Base-by-base conservation (phyloP, 2,888 invertebrate species). In the Caenorhabditis panamensis region DNA sequence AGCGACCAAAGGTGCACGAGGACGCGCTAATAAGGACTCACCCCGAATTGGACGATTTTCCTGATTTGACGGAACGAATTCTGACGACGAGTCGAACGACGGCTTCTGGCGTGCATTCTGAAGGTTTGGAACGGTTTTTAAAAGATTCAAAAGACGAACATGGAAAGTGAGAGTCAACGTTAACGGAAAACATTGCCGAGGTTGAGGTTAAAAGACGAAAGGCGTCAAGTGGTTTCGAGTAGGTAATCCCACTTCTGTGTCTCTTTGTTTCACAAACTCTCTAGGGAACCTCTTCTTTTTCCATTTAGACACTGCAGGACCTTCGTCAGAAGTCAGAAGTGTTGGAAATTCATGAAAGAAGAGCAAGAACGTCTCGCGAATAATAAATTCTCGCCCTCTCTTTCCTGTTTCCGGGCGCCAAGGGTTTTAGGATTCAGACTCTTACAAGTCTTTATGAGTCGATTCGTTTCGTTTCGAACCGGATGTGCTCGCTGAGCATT, bases 11-110 rank as follows among this genome's bases (percentile, higher is more conserved):
- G 53, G 53, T 26, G 26, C 26, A 53, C 41, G 20, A 64, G 13
- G 41, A 41, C 13, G 3, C 41, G n/a, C n/a, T n/a, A n/a, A n/a
- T n/a, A n/a, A n/a, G n/a, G n/a, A 79, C 79, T 79, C 61, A 79
- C 79, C 59, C 79, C 79, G 37, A 54, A 79, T 64, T 79, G 79
- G 8, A 79, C 73, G 51, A 80, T 80, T 63, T 80, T 80, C 18
- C 80, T 59, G 47, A 76, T 80, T 67, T 80, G 76, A 28, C 79
- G 79, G 54, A 79, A 79, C 16, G 79, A 79, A 47, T 75, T 79
- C 28, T 73, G 73, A 22, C 68, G 68, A 24, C 79, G 73, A 9
- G 59, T 51, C 22, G 79, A 69, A 24, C 79, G 49, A 49, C 68
- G 73, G 51, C 75, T 68, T 79, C 79, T 68, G 8, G 62, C 66